These are phyloP conservation scores for Parambassis ranga DNA, from an alignment of 2,797 vertebrate species.

Conservation along the genomic window DNA sequence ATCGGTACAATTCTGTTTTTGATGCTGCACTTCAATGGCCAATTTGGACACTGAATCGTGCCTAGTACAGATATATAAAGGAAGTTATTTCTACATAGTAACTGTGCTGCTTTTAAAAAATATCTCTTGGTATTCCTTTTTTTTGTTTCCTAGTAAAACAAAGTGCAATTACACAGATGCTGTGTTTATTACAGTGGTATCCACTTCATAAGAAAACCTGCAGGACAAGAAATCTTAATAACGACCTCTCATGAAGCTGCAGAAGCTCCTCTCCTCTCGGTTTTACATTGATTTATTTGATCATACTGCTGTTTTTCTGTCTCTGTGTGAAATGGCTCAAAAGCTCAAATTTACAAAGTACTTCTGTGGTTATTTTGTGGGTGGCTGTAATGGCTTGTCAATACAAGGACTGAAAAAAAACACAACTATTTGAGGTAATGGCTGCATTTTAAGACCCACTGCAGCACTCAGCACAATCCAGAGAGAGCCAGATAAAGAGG, in stretches of 20 bases:
- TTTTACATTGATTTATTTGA: not conserved
- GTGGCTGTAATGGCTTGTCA: not conserved
- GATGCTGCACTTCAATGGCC: too few relatives aligned
- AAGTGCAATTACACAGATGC: not conserved
- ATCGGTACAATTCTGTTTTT: too few relatives aligned
- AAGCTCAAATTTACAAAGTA: not conserved
- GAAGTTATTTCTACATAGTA: too few relatives aligned
- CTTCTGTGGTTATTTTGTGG: not conserved
- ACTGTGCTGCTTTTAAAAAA: too few relatives aligned
- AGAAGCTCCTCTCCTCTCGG: not conserved
- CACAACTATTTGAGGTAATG: not conserved
- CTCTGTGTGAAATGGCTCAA: not conserved
- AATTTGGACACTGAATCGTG: too few relatives aligned
- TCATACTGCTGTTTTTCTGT: not conserved
- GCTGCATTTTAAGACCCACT: conserved; percentile 6
- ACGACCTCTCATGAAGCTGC: not conserved
- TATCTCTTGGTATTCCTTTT: too few relatives aligned
- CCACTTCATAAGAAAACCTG: not conserved
- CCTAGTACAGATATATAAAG: too few relatives aligned
- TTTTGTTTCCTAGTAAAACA: too few relatives aligned
- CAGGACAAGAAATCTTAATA: not conserved
- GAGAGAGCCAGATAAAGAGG: not conserved
- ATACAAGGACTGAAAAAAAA: not conserved
- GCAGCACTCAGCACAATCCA: not conserved
- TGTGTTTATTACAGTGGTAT: not conserved